Percentiles rank a stretch among this genome's conserved stretches.
phyloP scores from a whole-genome alignment of 2,113 vertebrate genomes.

The Notechis scutatus region DNA sequence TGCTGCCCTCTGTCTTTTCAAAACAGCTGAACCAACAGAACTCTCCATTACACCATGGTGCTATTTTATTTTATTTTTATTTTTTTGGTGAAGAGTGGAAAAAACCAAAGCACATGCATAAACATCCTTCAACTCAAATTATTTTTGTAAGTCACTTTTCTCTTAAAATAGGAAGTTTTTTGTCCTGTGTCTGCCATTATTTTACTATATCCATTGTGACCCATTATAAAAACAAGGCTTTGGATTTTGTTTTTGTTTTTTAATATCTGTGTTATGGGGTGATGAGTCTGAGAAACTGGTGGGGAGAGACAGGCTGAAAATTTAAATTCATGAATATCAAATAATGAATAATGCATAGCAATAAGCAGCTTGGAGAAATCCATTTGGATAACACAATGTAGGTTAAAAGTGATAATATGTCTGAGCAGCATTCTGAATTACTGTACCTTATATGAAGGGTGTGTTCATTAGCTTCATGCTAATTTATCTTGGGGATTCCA shows the following conservation, averaged over 20 bases:
- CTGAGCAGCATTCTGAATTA: not conserved
- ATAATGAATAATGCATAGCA: constrained; percentile 60
- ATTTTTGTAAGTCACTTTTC: not conserved
- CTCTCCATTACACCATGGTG: not conserved
- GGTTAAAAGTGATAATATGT: constrained; percentile 25
- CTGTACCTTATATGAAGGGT: not conserved
- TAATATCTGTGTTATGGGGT: not conserved
- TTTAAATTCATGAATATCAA: constrained; percentile 52
- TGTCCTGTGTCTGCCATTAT: constrained; percentile 17
- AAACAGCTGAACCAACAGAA: constrained; percentile 39
- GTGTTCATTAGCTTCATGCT: not conserved
- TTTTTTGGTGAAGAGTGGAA: constrained; percentile 13
- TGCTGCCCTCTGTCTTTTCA: not conserved
- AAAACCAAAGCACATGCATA: constrained; percentile 48
- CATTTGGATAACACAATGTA: not conserved
- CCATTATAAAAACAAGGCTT: not conserved
- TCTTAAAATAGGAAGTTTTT: constrained; percentile 35
- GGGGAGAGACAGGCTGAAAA: constrained; percentile 50
- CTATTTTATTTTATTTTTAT: not conserved
- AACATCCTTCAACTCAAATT: constrained; percentile 44
- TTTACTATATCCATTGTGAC: constrained; percentile 1
- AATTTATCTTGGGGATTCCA: not conserved
- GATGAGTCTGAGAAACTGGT: not conserved
- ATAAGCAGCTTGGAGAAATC: not conserved
- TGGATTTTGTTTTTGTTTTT: not conserved